Evolutionary conservation across 2,888 invertebrate genomes (phyloP), one percentile per base, ranked within the genome.

Genomic region (Drosophila rellima): DNA sequence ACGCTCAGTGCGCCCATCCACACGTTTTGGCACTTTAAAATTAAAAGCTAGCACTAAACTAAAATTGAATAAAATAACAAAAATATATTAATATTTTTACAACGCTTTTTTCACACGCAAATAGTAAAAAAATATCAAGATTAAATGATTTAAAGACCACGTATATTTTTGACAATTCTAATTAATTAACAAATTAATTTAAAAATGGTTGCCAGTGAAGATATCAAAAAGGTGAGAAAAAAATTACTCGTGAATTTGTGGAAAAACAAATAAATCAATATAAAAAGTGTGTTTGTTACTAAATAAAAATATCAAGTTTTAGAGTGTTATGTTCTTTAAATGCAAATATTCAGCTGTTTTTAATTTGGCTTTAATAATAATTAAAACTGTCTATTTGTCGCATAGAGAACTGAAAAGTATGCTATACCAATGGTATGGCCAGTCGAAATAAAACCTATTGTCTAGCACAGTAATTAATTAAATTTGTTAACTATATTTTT

Each of bases 1-100:
- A 68, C 85, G 80, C 81, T 90, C 84, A 75, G 54, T 59, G 77
- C 60, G 67, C 45, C 55, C 69, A 77, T 70, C 62, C 73, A 67
- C 83, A 83, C 78, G 82, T 81, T 71, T 66, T 56, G 51, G 52
- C 68, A 71, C 54, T 82, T 50, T 61, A 72, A 40, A 40, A 20
- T 29, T 15, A 39, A 48, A 39, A 29, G n/a, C 7, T 39, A 26
- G 13, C 33, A 45, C 13, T 56, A 13, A 44, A 33, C 18, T 52
- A 39, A n/a, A 11, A 20, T 33, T 4, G 33, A 26, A 45, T 31
- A 44, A 29, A 52, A 6, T 39, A 31, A 20, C 3, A 7, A 51
- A 26, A 47, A 20, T 35, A 52, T 31, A 11, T 6, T 2, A 23
- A 35, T 1, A 48, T n/a, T 17, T 51, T n/a, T 48, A 29, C 13